phyloP scores from a whole-genome alignment of 2,797 vertebrate genomes.

The Danio albolineatus region DNA sequence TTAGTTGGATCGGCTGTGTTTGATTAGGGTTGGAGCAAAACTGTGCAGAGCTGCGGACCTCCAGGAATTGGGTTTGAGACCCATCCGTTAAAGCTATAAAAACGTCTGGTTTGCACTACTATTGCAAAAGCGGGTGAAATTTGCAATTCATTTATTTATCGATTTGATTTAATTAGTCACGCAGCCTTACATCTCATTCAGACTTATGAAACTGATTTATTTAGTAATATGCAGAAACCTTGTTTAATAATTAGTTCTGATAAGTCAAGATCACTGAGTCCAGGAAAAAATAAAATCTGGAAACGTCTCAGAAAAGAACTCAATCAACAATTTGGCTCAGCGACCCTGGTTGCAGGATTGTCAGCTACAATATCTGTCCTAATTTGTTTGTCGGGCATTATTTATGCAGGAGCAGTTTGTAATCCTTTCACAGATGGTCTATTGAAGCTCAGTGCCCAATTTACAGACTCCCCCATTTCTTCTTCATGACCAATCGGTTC shows the following conservation, averaged over 20 bases:
- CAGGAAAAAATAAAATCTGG: not conserved
- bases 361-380: conserved; percentile 31
- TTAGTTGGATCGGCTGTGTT: too few species aligned
- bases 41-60: too few species aligned
- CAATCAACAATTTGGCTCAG: conserved; percentile 28
- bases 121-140: too few species aligned
- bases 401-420: conserved; percentile 38
- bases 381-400: conserved; percentile 32
- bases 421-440: conserved; percentile 45
- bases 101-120: too few species aligned
- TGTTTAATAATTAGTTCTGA: conserved; percentile 8
- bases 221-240: not conserved
- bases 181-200: not conserved
- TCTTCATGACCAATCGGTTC: conserved; percentile 26
- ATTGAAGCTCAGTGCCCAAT: conserved; percentile 35
- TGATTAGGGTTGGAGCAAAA: too few species aligned
- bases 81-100: too few species aligned
- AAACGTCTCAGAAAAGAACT: not conserved
- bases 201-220: not conserved
- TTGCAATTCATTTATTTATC: too few species aligned
- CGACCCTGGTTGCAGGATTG: conserved; percentile 2
- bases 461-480: conserved; percentile 29
- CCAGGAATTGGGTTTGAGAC: too few species aligned
- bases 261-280: conserved; percentile 9
- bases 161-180: too few species aligned